Conservation (phyloP, 2,888 invertebrate species). For the Ametastegia equiseti region DNA sequence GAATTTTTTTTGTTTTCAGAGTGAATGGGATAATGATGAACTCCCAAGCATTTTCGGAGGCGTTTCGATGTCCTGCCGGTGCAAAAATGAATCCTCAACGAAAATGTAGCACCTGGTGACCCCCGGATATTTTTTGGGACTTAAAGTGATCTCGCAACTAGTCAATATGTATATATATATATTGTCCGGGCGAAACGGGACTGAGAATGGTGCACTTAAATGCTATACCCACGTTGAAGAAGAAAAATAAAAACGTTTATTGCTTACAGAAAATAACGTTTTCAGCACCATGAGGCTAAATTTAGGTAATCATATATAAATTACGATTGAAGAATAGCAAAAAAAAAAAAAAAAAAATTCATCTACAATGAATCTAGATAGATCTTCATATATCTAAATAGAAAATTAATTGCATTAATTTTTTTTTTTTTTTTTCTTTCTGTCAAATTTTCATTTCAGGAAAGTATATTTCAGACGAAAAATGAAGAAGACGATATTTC, state of each 20-base stretch:
- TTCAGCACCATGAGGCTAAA: not conserved
- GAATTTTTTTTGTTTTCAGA: constrained; percentile 63
- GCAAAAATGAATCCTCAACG: constrained; percentile 76
- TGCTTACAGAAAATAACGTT: not conserved
- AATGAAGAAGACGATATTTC: too few species aligned
- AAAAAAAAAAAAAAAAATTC: not conserved
- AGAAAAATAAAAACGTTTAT: not conserved
- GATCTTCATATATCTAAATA: too few species aligned
- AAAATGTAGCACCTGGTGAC: constrained; percentile 77
- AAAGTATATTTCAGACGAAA: too few species aligned
- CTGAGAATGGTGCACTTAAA: not conserved
- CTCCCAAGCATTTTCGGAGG: constrained; percentile 76
- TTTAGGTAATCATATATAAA: not conserved
- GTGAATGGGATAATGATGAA: constrained; percentile 78
- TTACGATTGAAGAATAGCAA: not conserved
- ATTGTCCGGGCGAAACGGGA: not conserved
- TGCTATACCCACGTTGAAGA: not conserved
- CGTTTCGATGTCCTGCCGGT: constrained; percentile 75
- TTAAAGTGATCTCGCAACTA: not conserved
- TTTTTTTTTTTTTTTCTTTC: not conserved
- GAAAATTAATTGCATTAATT: not conserved
- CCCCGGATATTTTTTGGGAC: not conserved
- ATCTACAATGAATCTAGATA: not conserved
- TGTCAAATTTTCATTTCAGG: too few species aligned
- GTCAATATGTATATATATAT: constrained; percentile 19